Base-by-base conservation (phyloP, 2,888 invertebrate genomes). In the Lycia hirtaria region DNA sequence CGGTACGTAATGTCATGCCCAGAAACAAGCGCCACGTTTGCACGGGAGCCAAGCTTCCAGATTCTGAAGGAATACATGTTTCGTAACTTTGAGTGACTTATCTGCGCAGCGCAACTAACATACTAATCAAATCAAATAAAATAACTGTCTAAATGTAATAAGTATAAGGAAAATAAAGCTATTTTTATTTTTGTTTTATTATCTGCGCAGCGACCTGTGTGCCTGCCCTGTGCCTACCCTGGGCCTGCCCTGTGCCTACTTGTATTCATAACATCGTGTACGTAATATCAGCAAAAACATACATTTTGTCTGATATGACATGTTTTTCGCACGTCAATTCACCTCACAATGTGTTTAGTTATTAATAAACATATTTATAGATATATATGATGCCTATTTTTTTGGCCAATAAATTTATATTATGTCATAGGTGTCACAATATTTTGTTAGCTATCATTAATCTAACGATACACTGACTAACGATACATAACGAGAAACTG, bases 241-340 rank as follows among this genome's bases (percentile, higher is more conserved):
- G n/a, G n/a, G n/a, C n/a, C n/a, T n/a, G n/a, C n/a, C n/a, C n/a
- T n/a, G n/a, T n/a, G n/a, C n/a, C n/a, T n/a, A n/a, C n/a, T n/a
- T n/a, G n/a, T n/a, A 10, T 20, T 19, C n/a, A 20, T n/a, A 12
- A 10, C 9, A 41, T 12, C 0, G n/a, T n/a, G n/a, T n/a, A n/a
- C n/a, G n/a, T 15, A 26, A 41, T 40, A 22, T 6, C 38, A 15
- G 17, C 37, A 37, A 37, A 37, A 37, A 37, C 37, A 1, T n/a
- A n/a, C 14, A 30, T 4, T 19, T n/a, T 30, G n/a, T 30, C 17
- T 10, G 2, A 20, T 12, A 2, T 17, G 43, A 28, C 43, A 43
- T 32, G 20, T 44, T 32, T 30, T 19, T 44, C 32, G 5, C 30
- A 12, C 3, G 44, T 44, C 44, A 12, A 30, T 32, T 40, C 22